Base-by-base conservation (phyloP, 2,113 vertebrate species). In the Psephotus haematonotus region DNA sequence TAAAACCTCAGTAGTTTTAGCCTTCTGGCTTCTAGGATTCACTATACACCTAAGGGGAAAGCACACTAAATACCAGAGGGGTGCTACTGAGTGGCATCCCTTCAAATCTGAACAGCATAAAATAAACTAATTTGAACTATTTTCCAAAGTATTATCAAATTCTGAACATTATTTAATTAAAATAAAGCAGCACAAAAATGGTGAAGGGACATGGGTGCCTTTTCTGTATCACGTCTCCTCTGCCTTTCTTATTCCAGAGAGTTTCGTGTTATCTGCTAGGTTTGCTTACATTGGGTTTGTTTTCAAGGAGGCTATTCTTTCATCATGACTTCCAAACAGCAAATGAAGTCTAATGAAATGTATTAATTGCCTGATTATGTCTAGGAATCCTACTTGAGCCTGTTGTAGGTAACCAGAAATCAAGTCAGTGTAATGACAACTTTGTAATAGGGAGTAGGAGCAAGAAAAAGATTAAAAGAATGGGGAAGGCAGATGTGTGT, bases 401-500 rank as follows among this genome's bases (percentile, higher is more conserved):
- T 37, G 52, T 63, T 87, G 53, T 74, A 77, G 90, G 87, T 79
- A 77, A 86, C 86, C 57, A 94, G 95, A 91, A 90, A 64, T 72
- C 59, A 72, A 86, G 83, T 62, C 77, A 60, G 55, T 64, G 33
- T 39, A 64, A 82, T 24, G 35, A 77, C 55, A 83, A 67, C 92
- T 82, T 88, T 46, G 44, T 49, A 50, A 9, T 9, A 55, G 86
- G 49, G 57, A 89, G 39, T 94, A 70, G 75, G 83, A 96, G 88
- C 84, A 88, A 97, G 96, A 94, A 90, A 95, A 89, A 68, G 62
- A 90, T 85, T 19, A 69, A 55, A 88, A 79, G 65, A 93, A 22
- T 60, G 90, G 97, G 97, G 97, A 96, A 97, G 97, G 96, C 96
- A 97, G 98, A 97, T 95, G 85, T 89, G 82, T 97, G 97, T 97